A percentile compares a stretch with the other conserved stretches of the same genome.
These are phyloP conservation scores for Tragelaphus buxtoni DNA, from an alignment of 2,113 vertebrate genomes.

Conservation along the genomic window DNA sequence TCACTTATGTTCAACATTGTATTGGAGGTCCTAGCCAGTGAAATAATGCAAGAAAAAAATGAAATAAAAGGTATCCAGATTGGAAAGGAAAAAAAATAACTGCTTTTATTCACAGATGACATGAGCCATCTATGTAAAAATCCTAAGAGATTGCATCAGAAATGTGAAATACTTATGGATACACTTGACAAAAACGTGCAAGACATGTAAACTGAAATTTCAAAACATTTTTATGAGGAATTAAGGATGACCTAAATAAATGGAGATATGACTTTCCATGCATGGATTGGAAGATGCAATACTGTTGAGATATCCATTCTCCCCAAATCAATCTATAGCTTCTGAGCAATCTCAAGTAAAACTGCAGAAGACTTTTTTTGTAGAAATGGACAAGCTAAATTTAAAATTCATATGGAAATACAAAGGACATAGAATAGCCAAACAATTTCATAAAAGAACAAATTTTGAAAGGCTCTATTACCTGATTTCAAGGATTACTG, in stretches of 20 bases:
- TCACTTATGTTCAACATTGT: neutral
- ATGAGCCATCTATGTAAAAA: neutral
- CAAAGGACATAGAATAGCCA: neutral
- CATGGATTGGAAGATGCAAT: neutral
- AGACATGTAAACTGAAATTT: neutral
- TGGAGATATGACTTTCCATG: neutral
- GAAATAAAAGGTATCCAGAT: neutral
- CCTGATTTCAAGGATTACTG: neutral
- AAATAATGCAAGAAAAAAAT: neutral
- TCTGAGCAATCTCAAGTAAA: conserved; percentile 3
- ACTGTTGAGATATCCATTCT: neutral
- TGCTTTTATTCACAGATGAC: neutral
- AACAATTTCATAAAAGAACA: neutral
- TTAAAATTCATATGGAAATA: neutral
- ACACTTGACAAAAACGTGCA: conserved; percentile 2
- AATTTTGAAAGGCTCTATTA: neutral
- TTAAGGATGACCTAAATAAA: neutral
- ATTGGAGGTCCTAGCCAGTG: neutral
- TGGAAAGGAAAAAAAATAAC: neutral
- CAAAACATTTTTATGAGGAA: neutral
- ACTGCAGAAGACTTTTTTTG: neutral
- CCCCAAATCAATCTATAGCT: neutral
- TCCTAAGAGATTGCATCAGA: neutral
- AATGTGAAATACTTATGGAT: neutral
- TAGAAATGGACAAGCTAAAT: neutral